phyloP scores from a whole-genome alignment of 1,140 invertebrate species.

The Drosophila yakuba region DNA sequence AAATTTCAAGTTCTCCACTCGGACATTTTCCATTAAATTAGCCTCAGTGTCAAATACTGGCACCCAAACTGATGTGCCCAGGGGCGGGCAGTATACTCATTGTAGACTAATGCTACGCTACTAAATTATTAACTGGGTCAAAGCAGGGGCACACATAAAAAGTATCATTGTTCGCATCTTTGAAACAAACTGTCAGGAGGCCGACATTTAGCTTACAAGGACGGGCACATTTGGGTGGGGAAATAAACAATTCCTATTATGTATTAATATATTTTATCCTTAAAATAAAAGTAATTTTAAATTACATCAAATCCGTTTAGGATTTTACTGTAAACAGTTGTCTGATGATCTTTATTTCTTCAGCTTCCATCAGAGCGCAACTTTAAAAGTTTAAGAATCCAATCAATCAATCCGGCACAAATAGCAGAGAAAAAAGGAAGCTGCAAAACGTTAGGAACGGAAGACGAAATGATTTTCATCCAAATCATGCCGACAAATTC shows the following conservation, averaged over 20 bases:
- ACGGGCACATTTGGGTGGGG: no score
- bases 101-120: conserved; percentile 42
- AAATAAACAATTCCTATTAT: no score
- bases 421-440: not conserved
- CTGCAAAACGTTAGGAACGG: not conserved
- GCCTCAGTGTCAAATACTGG: conserved; percentile 60
- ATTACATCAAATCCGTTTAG: no score
- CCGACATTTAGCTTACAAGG: not conserved
- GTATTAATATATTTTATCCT: no score
- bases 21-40: conserved; percentile 69
- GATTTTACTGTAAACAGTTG: no score
- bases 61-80: conserved; percentile 42
- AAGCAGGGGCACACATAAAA: conserved; percentile 20
- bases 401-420: not conserved
- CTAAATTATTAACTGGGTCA: conserved; percentile 69
- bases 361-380: no score
- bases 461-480: conserved; percentile 36
- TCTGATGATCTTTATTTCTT: no score
- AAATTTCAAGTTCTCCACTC: conserved; percentile 36
- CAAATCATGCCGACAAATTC: conserved; percentile 57
- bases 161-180: conserved; percentile 4
- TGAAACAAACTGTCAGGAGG: not conserved
- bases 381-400: no score
- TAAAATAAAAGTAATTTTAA: not conserved
- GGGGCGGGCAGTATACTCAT: not conserved